phyloP scores from a whole-genome alignment of 2,888 invertebrate genomes.

The Rhynchonema sp. region DNA sequence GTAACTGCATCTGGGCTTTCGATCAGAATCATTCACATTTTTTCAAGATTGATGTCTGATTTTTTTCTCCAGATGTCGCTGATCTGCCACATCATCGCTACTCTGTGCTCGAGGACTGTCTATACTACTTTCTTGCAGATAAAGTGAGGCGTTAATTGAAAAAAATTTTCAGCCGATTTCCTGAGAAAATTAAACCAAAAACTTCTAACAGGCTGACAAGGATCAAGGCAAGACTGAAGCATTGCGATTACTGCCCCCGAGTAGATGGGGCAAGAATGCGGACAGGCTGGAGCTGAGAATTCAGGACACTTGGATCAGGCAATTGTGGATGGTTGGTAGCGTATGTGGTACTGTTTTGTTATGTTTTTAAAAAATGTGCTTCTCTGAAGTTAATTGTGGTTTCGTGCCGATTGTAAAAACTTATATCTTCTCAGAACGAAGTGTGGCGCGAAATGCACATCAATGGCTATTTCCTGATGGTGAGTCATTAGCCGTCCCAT shows the following conservation, averaged over 20 bases:
- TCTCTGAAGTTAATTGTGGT: background rate
- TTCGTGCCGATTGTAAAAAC: background rate
- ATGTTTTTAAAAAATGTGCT: too few relatives aligned
- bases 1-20: background rate
- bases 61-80: background rate
- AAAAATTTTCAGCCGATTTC: too few relatives aligned
- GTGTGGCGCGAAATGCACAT: slow-evolving; percentile 23
- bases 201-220: slow-evolving; percentile 1
- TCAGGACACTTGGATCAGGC: background rate
- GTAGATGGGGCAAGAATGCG: background rate
- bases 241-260: slow-evolving; percentile 6
- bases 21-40: too few relatives aligned
- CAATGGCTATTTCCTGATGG: slow-evolving; percentile 17
- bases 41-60: background rate
- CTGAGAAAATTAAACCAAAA: too few relatives aligned
- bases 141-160: too few relatives aligned
- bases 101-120: slow-evolving; percentile 7
- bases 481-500: slow-evolving; percentile 12
- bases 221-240: slow-evolving; percentile 1
- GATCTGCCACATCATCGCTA: slow-evolving; percentile 5
- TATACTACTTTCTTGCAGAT: slow-evolving; percentile 6
- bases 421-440: slow-evolving; percentile 14
- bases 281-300: slow-evolving; percentile 1
- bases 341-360: too few relatives aligned
- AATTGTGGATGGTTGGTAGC: slow-evolving; percentile 7